Base-by-base conservation (phyloP, 2,888 invertebrate genomes). In the Heliconius erato region DNA sequence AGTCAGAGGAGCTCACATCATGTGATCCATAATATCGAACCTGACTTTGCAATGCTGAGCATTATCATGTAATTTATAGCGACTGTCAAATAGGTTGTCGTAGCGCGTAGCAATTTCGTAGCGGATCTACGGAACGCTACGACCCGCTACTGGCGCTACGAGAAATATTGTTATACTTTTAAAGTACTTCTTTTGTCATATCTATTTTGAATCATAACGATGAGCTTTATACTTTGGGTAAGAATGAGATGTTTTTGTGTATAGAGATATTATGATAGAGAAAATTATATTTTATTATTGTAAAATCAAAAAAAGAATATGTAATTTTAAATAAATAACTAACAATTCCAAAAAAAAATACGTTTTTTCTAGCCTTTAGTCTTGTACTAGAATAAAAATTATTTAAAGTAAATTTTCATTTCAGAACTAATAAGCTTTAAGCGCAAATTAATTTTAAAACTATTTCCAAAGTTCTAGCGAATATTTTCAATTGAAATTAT, bases 21-120 rank as follows among this genome's bases (percentile, higher is more conserved):
- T 67, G 49, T 78, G 35, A 78, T 44, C 49, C 44, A 44, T 67
- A 65, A 67, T 78, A 78, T 67, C 63, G 67, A 67, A 28, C 67
- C 44, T 78, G 78, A 67, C 78, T 67, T 44, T 49, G 49, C 68
- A 49, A 49, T 28, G 68, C 19, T 68, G 78, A 67, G n/a, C 7
- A 78, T 68, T 78, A 49, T 68, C 67, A 26, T 67, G 78, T 78
- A 78, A 78, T 78, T 76, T 76, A 67, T 67, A 78, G 68, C 67
- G 28, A 78, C 67, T 49, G 32, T 32, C 78, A 78, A 78, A 78
- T 78, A 68, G 67, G 44, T 68, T 67, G 67, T 78, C 67, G 68
- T 78, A 68, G 67, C 67, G 28, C 78, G 78, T 78, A 78, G 78
- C 78, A 67, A 78, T 67, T 65, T 67, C 78, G 78, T 28, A 78